A percentile compares a stretch with the other conserved stretches of the same genome.
Conservation (phyloP, 2,797 vertebrate species). For the Jordanella pulchra region DNA sequence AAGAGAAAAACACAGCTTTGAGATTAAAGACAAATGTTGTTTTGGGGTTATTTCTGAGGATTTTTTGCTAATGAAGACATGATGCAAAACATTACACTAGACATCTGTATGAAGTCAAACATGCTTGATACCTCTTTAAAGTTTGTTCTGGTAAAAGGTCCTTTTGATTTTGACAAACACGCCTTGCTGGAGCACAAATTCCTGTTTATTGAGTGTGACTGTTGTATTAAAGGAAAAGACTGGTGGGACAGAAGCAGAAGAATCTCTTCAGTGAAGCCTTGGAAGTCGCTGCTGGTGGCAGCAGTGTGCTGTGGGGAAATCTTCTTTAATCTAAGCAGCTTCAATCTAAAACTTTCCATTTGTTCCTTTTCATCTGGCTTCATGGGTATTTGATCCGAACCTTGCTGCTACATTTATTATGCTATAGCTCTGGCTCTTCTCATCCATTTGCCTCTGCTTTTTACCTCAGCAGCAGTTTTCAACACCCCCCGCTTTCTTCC, state of each 20-base stretch:
- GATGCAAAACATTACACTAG: background rate
- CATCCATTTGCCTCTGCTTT: constrained; percentile 52
- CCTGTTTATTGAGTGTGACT: background rate
- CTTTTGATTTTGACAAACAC: background rate
- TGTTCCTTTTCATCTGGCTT: background rate
- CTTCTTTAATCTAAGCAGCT: background rate
- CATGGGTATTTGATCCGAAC: background rate
- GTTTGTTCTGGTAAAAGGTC: background rate
- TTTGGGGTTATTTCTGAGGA: background rate
- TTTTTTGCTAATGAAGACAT: background rate
- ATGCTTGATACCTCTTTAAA: background rate
- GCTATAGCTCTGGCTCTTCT: constrained; percentile 54
- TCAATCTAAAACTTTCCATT: background rate
- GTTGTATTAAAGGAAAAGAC: background rate
- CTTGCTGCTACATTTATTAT: constrained; percentile 49
- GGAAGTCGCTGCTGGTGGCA: background rate
- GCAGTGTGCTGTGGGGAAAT: background rate
- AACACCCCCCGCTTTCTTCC: constrained; percentile 57
- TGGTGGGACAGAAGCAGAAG: background rate
- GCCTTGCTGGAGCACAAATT: background rate
- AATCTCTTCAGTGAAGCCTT: background rate
- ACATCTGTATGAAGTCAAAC: background rate
- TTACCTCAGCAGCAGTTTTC: constrained; percentile 58
- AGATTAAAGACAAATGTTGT: background rate
- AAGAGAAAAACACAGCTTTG: background rate